These are phyloP conservation scores for Boleophthalmus pectinirostris DNA, from an alignment of 2,113 vertebrate species.

Conservation along the genomic window DNA sequence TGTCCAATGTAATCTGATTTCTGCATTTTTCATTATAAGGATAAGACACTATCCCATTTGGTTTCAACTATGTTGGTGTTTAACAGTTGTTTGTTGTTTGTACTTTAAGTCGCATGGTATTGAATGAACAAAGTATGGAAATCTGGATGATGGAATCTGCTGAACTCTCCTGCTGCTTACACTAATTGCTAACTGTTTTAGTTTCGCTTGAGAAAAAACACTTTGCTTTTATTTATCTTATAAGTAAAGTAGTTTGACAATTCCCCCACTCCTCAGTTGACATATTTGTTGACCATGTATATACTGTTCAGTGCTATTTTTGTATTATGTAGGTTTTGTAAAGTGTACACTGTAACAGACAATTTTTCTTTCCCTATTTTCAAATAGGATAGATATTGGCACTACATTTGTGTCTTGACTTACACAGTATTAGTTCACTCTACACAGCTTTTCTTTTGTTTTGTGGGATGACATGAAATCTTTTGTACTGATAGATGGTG, in stretches of 20 bases:
- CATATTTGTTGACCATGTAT: neutral
- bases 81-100: too few species aligned
- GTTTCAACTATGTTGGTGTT: neutral
- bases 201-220: neutral
- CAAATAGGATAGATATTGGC: too few species aligned
- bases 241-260: neutral
- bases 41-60: neutral
- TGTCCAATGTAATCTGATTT: neutral
- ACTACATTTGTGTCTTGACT: neutral
- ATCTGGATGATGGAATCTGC: neutral
- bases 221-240: neutral
- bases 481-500: conserved; percentile 66
- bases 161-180: neutral
- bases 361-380: neutral
- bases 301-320: conserved; percentile 25
- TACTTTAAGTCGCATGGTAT: neutral
- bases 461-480: conserved; percentile 25
- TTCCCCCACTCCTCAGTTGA: neutral
- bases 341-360: neutral
- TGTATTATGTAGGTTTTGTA: conserved; percentile 50
- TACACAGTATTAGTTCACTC: neutral
- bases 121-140: neutral
- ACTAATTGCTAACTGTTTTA: neutral
- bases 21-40: neutral
- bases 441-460: neutral